Conservation (phyloP, 2,113 vertebrate species). For the Amazona guildingii region DNA sequence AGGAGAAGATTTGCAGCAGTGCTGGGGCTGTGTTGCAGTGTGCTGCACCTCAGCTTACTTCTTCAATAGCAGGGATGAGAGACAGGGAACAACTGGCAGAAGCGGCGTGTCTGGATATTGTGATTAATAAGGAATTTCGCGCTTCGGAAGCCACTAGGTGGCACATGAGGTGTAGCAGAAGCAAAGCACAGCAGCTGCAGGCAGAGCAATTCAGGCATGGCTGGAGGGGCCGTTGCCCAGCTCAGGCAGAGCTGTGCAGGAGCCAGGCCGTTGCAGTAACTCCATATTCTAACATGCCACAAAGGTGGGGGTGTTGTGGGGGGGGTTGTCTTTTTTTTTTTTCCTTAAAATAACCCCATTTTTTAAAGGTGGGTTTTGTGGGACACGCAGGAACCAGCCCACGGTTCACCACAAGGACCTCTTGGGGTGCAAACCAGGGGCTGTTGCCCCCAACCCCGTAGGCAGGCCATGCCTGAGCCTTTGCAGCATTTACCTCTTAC, state of each 20-base stretch:
- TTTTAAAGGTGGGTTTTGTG: not conserved
- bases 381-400: not conserved
- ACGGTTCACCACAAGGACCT: rapidly evolving
- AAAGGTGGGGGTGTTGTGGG: rapidly evolving
- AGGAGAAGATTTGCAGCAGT: rapidly evolving
- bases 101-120: rapidly evolving
- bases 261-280: rapidly evolving
- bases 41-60: not conserved
- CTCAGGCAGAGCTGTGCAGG: rapidly evolving
- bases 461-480: not conserved
- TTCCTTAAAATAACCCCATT: rapidly evolving
- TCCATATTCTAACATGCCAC: not conserved
- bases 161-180: conserved; percentile 63
- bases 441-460: rapidly evolving
- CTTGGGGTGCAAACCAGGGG: rapidly evolving
- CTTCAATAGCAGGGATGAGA: not conserved
- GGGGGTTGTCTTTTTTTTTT: not conserved
- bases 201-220: not conserved
- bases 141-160: conserved; percentile 67
- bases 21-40: rapidly evolving
- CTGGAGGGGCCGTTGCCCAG: rapidly evolving
- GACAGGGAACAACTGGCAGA: rapidly evolving
- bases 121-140: not conserved
- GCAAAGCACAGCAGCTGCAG: rapidly evolving
- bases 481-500: not conserved